Evolutionary conservation across 2,113 vertebrate genomes (phyloP).

Genomic region (Butorides virescens): DNA sequence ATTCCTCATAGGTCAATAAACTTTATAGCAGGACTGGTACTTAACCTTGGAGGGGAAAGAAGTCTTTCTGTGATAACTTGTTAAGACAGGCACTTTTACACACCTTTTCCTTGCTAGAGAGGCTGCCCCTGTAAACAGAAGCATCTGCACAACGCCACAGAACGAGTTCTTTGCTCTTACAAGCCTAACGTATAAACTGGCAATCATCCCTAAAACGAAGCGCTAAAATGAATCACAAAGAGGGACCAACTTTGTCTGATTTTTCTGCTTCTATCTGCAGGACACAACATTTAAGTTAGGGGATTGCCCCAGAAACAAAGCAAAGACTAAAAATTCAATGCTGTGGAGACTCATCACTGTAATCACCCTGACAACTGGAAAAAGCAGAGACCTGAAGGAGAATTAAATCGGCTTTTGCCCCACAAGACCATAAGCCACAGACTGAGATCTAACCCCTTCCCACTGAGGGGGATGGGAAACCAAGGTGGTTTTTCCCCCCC

Average conservation of each 20-base stretch:
- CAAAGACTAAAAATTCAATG: neutral
- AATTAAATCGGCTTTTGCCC: slow-evolving; percentile 13
- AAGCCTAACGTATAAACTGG: neutral
- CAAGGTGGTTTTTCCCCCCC: neutral
- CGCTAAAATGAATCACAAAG: neutral
- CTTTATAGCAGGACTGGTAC: slow-evolving; percentile 23
- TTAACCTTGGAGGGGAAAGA: neutral
- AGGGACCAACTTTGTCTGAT: neutral
- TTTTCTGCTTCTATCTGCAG: neutral
- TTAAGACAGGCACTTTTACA: neutral
- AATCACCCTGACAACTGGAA: neutral
- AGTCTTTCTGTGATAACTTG: neutral
- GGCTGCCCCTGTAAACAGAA: neutral
- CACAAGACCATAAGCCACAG: neutral
- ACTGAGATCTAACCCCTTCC: neutral
- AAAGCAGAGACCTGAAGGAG: neutral
- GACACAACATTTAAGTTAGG: neutral
- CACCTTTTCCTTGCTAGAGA: neutral
- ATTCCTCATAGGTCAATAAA: slow-evolving; percentile 41
- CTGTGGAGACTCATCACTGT: neutral
- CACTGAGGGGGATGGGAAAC: neutral
- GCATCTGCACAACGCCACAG: neutral
- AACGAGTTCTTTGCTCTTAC: neutral
- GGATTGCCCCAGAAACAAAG: neutral
- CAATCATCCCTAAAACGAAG: neutral